Base-by-base conservation (phyloP, 2,888 invertebrate species). In the Serripes groenlandicus region DNA sequence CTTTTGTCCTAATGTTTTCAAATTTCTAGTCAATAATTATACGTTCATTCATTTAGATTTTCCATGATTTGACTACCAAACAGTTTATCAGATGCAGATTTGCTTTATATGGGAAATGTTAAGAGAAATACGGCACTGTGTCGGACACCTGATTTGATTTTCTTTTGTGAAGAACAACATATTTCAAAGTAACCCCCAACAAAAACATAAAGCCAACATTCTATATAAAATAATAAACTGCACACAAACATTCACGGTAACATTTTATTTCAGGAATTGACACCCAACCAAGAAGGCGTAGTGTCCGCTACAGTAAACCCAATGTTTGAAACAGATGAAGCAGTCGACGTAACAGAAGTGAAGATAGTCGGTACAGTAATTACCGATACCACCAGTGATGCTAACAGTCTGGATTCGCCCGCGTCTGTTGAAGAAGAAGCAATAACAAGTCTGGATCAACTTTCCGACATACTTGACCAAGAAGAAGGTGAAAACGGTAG, bases 371-470 rank as follows among this genome's bases (percentile, higher is more conserved):
- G 42, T 23, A 21, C 42, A 3, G 23, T 23, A 1, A 34, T 32
- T 26, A 49, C 62, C 15, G 62, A 74, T 18, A 62, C 49, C 9
- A 42, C 42, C 7, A 4, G 28, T 30, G 54, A 54, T 21, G 37
- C 23, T 3, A 42, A 7, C 21, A 68, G 9, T 35, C 18, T 21
- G 2, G 18, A 15, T 21, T 49, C 49, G 2, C n/a, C n/a, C n/a
- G n/a, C n/a, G n/a, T n/a, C n/a, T n/a, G n/a, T n/a, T n/a, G n/a
- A n/a, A n/a, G 58, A 78, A 54, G 87, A 85, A 34, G 84, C 82
- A 1, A 58, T 86, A 5, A 62, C 75, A n/a, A 81, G 82, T 64
- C 60, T 87, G 18, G 75, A 82, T 42, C 78, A 81, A 52, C 66
- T 86, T 1, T 70, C 86, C 0, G 73, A 83, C 5, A 37, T 78